phyloP scores from a whole-genome alignment of 1,140 invertebrate genomes.

The Eulimnadia texana region DNA sequence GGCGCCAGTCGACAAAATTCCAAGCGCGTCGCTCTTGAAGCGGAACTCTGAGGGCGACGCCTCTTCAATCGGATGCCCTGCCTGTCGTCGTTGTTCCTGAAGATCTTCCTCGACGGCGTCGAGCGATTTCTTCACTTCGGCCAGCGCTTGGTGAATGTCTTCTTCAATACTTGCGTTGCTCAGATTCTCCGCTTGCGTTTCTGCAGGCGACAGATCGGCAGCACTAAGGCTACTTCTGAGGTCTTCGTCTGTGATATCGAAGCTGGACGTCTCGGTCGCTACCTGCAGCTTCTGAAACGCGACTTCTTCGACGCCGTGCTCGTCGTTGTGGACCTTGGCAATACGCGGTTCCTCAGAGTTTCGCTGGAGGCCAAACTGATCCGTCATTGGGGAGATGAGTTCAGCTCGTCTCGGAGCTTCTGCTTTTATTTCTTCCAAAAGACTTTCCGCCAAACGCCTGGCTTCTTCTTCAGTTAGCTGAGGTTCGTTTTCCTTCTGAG shows the following conservation, averaged over 20 bases:
- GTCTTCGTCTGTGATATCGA: slow-evolving; percentile 53
- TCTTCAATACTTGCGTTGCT: slow-evolving; percentile 20
- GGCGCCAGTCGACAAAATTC: not conserved
- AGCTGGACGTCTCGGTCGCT: slow-evolving; percentile 38
- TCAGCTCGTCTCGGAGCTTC: slow-evolving; percentile 32
- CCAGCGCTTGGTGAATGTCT: slow-evolving; percentile 38
- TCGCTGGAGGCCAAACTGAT: slow-evolving; percentile 22
- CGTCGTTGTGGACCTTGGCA: slow-evolving; percentile 26
- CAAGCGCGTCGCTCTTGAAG: slow-evolving; percentile 33
- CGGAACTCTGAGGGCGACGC: slow-evolving; percentile 56
- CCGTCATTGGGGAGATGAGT: slow-evolving; percentile 21
- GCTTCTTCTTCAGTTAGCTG: slow-evolving; percentile 29
- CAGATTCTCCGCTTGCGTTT: slow-evolving; percentile 35
- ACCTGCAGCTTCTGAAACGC: not conserved
- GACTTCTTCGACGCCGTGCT: slow-evolving; percentile 30
- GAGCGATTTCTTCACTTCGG: slow-evolving; percentile 50
- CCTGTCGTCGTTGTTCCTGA: slow-evolving; percentile 37
- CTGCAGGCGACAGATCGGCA: slow-evolving; percentile 46
- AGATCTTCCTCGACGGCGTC: slow-evolving; percentile 46
- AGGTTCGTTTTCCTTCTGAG: slow-evolving; percentile 11
- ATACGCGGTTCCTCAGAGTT: slow-evolving; percentile 12
- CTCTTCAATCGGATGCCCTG: slow-evolving; percentile 29
- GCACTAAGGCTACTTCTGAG: slow-evolving; percentile 44
- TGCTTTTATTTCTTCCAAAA: slow-evolving; percentile 37
- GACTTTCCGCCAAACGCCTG: slow-evolving; percentile 32